phyloP scores from a whole-genome alignment of 2,113 vertebrate species.

The Silurus asotus region DNA sequence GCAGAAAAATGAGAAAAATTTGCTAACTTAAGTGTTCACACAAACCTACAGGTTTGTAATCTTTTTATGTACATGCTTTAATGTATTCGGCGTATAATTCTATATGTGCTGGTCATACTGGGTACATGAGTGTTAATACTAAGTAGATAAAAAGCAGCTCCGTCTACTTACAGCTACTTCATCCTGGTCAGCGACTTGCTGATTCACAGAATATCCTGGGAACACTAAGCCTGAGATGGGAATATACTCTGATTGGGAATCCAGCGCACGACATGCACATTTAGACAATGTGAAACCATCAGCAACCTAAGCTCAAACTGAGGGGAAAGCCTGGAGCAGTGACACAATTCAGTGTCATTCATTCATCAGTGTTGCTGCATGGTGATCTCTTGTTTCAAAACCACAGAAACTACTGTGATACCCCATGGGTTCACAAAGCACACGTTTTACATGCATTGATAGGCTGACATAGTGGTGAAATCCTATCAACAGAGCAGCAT shows the following conservation, averaged over 20 bases:
- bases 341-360: not conserved
- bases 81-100: not conserved
- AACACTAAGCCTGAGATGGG: too few relatives aligned
- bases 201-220: not conserved
- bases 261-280: too few relatives aligned
- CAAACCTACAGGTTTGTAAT: too few relatives aligned
- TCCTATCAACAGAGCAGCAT: not conserved
- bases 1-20: too few relatives aligned
- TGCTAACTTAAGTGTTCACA: too few relatives aligned
- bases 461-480: not conserved
- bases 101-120: not conserved
- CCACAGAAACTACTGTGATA: not conserved
- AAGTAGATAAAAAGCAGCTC: not conserved
- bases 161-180: not conserved
- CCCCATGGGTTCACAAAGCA: not conserved
- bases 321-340: not conserved
- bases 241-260: too few relatives aligned
- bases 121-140: not conserved
- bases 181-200: too few relatives aligned
- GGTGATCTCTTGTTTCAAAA: not conserved
- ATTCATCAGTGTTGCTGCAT: not conserved
- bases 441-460: not conserved
- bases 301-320: not conserved
- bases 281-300: not conserved
- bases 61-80: not conserved